Percentiles rank a stretch among this genome's conserved stretches.
These are phyloP conservation scores for Rhabdomys dilectus DNA, from an alignment of 2,113 vertebrate species.

Conservation along the genomic window DNA sequence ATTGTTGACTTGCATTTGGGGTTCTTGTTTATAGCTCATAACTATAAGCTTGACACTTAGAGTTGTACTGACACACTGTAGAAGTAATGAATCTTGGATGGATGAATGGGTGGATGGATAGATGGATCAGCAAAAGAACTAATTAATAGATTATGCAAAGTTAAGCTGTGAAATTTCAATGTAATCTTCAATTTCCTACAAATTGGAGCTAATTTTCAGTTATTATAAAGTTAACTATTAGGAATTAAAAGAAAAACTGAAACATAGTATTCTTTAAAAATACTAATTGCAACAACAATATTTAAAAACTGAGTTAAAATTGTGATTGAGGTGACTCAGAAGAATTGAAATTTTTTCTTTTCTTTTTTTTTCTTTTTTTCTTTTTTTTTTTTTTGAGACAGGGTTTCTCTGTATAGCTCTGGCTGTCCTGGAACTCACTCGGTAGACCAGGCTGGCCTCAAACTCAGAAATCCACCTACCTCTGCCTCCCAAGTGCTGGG, in stretches of 20 bases:
- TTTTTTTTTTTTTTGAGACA: too few species aligned
- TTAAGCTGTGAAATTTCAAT: background rate
- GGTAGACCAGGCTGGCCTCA: too few species aligned
- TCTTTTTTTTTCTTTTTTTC: too few species aligned
- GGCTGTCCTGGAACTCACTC: too few species aligned
- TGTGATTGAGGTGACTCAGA: background rate
- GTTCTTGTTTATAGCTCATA: background rate
- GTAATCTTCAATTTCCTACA: background rate
- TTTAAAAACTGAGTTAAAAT: background rate
- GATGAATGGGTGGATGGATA: background rate
- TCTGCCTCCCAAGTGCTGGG: too few species aligned
- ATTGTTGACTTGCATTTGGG: background rate
- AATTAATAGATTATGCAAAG: background rate
- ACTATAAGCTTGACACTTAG: background rate
- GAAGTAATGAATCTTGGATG: background rate
- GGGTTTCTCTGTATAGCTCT: too few species aligned
- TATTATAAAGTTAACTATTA: conserved; percentile 37
- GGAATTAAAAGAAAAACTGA: background rate
- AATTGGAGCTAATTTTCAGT: background rate
- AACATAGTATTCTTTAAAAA: background rate
- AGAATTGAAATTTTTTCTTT: too few species aligned
- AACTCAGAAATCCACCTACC: too few species aligned
- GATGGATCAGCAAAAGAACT: background rate
- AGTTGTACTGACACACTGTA: background rate
- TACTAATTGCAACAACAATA: background rate